These are phyloP conservation scores for Oryzias melastigma DNA, from an alignment of 2,113 vertebrate genomes.

Conservation along the genomic window DNA sequence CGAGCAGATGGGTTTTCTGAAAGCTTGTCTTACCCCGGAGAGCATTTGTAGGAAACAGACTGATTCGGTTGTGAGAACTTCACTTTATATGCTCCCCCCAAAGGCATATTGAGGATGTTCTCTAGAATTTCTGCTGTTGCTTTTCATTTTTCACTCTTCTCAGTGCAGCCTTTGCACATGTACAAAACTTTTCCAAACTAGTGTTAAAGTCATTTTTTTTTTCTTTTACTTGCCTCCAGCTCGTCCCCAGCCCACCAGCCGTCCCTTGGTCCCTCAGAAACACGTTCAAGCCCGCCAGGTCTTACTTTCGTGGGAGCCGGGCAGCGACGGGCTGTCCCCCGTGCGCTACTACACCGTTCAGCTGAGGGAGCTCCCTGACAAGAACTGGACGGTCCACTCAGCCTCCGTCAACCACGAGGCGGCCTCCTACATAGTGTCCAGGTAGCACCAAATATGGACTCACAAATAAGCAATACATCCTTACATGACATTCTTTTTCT, in stretches of 20 bases:
- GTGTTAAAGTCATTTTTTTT: background rate
- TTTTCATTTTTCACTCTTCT: background rate
- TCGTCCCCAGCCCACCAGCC: conserved; percentile 87
- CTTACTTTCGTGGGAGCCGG: conserved; percentile 91
- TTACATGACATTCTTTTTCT: background rate
- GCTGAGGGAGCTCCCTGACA: conserved; percentile 85
- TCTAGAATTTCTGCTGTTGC: background rate
- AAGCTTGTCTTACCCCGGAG: conserved; percentile 29
- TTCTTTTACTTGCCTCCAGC: conserved; percentile 17
- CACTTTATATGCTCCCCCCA: conserved; percentile 50
- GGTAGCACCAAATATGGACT: conserved; percentile 71
- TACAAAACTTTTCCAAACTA: too few relatives aligned
- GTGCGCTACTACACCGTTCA: conserved; percentile 95
- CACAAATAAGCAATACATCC: conserved; percentile 1
- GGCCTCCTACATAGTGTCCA: conserved; percentile 84
- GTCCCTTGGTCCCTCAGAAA: conserved; percentile 80
- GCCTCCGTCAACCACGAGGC: conserved; percentile 85
- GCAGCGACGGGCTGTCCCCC: conserved; percentile 93
- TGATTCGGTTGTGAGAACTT: conserved; percentile 37
- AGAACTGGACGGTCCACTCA: conserved; percentile 85
- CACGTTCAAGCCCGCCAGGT: conserved; percentile 83
- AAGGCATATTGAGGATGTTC: conserved; percentile 21
- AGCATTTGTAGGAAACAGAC: conserved; percentile 46
- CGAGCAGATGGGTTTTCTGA: conserved; percentile 52
- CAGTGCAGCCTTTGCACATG: too few relatives aligned